Evolutionary conservation across 2,113 vertebrate species (phyloP).

Genomic region (Aegithalos caudatus): DNA sequence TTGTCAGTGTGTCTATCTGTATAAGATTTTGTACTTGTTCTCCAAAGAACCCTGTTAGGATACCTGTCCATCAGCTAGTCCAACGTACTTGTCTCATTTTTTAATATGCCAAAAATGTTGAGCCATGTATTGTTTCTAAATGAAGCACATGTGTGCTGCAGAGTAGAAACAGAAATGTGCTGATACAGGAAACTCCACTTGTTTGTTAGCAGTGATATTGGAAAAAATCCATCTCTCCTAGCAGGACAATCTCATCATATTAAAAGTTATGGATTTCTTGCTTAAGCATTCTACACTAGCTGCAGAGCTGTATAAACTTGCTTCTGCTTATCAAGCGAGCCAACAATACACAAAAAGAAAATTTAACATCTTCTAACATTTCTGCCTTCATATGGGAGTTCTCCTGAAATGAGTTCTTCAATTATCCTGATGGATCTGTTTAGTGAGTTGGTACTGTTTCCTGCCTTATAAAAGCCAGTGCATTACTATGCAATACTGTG

Average conservation of each 20-base stretch:
- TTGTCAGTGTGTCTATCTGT: slow-evolving; percentile 37
- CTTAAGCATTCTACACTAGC: slow-evolving; percentile 85
- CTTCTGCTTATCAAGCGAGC: slow-evolving; percentile 66
- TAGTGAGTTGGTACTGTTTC: slow-evolving; percentile 64
- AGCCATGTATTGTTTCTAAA: slow-evolving; percentile 62
- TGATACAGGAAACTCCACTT: slow-evolving; percentile 79
- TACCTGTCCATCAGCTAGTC: slow-evolving; percentile 47
- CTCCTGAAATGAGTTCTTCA: slow-evolving; percentile 67
- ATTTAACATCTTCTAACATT: slow-evolving; percentile 69
- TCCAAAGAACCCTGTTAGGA: slow-evolving; percentile 43
- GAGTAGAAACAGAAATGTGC: slow-evolving; percentile 71
- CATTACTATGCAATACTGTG: slow-evolving; percentile 54
- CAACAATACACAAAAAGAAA: slow-evolving; percentile 68
- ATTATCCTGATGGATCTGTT: slow-evolving; percentile 68
- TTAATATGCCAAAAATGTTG: slow-evolving; percentile 52
- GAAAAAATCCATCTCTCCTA: slow-evolving; percentile 91
- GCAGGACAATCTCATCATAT: slow-evolving; percentile 95
- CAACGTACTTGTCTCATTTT: slow-evolving; percentile 4
- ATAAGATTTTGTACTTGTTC: slow-evolving; percentile 2
- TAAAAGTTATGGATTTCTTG: slow-evolving; percentile 91
- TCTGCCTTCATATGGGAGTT: slow-evolving; percentile 64
- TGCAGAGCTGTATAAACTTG: slow-evolving; percentile 75
- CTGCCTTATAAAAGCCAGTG: slow-evolving; percentile 52
- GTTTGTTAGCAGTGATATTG: slow-evolving; percentile 89
- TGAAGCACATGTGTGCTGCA: slow-evolving; percentile 59